phyloP scores from a whole-genome alignment of 1,140 invertebrate species.

The Sarcophaga bullata region DNA sequence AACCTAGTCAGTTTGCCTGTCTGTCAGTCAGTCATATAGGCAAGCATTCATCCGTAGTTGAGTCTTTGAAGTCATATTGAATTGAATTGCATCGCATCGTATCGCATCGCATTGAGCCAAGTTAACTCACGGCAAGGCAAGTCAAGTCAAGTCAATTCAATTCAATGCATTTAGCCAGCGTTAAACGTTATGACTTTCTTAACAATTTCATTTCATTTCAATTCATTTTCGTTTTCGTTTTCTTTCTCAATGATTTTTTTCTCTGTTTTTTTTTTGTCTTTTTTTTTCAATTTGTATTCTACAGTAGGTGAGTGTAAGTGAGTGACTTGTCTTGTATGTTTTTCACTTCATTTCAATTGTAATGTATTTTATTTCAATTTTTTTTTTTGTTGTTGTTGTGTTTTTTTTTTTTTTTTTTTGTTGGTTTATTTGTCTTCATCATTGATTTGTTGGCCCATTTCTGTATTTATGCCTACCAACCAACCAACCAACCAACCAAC shows the following conservation, averaged over 20 bases:
- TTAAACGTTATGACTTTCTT: constrained; percentile 10
- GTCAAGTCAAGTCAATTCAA: not conserved
- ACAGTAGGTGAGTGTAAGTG: not conserved
- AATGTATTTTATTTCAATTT: not conserved
- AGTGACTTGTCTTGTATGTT: not conserved
- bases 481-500: no score
- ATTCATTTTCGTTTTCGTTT: no score
- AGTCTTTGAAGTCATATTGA: no score
- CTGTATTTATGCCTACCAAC: not conserved
- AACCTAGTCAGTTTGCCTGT: not conserved
- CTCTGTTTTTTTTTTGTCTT: no score
- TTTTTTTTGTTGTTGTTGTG: no score
- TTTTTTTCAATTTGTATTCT: not conserved
- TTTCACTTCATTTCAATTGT: not conserved
- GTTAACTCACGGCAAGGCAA: no score
- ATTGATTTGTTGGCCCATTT: not conserved
- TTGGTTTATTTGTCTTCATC: no score
- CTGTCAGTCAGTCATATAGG: not conserved
- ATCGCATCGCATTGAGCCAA: no score
- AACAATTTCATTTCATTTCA: constrained; percentile 24
- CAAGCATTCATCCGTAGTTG: no score
- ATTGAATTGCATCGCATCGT: no score
- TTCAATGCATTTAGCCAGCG: constrained; percentile 10
- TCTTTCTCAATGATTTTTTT: no score
- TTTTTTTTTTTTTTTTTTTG: no score